Conservation (phyloP, 2,888 invertebrate genomes). For the Halocaridina rubra region DNA sequence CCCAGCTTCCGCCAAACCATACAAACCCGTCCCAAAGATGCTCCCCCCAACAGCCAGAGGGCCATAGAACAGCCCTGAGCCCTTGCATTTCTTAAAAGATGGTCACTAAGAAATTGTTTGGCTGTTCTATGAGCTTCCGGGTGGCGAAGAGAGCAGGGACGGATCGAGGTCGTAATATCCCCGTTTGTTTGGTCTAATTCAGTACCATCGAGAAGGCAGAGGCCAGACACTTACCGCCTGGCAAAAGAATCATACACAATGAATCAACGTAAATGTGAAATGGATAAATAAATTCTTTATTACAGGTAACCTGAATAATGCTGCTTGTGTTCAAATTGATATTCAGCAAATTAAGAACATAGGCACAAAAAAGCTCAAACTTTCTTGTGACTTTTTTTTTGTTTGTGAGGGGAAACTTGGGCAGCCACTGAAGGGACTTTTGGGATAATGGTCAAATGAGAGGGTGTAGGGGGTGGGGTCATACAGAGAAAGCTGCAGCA, state of each 20-base stretch:
- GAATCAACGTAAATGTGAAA: slow-evolving; percentile 63
- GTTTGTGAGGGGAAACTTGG: slow-evolving; percentile 48
- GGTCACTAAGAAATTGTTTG: slow-evolving; percentile 61
- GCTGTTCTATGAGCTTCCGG: slow-evolving; percentile 64
- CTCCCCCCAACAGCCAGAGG: slow-evolving; percentile 58
- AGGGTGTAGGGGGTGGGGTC: slow-evolving; percentile 18
- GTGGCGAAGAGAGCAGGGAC: slow-evolving; percentile 56
- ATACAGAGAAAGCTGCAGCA: slow-evolving; percentile 59
- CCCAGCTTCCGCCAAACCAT: slow-evolving; percentile 45
- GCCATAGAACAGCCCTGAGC: slow-evolving; percentile 64
- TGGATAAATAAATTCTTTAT: slow-evolving; percentile 62
- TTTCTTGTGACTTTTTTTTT: slow-evolving; percentile 52
- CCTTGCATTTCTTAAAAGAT: slow-evolving; percentile 62
- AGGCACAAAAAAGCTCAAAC: slow-evolving; percentile 54
- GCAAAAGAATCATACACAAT: slow-evolving; percentile 63
- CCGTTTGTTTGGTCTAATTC: slow-evolving; percentile 41
- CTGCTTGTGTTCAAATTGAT: slow-evolving; percentile 58
- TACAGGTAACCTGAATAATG: slow-evolving; percentile 61
- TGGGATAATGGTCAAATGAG: slow-evolving; percentile 42
- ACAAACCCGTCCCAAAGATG: slow-evolving; percentile 55
- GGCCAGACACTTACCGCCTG: slow-evolving; percentile 54
- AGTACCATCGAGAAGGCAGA: slow-evolving; percentile 47
- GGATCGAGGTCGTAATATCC: slow-evolving; percentile 34
- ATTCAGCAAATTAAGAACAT: slow-evolving; percentile 41
- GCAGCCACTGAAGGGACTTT: slow-evolving; percentile 57